Conservation (phyloP, 1,140 invertebrate genomes). For the Triops longicaudatus region DNA sequence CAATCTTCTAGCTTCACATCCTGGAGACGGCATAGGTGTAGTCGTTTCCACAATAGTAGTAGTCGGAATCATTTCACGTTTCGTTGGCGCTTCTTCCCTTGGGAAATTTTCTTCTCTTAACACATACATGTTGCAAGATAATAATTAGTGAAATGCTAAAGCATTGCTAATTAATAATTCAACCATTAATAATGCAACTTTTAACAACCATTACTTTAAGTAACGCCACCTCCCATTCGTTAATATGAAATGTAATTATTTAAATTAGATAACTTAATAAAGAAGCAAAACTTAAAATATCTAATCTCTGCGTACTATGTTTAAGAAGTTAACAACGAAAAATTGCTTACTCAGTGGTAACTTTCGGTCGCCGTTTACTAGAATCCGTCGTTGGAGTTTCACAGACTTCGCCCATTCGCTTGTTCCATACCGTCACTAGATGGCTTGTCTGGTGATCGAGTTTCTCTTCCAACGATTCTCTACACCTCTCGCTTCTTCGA, state of each 20-base stretch:
- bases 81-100: background rate
- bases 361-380: background rate
- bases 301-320: too few species aligned
- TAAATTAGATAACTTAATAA: too few species aligned
- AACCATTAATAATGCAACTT: too few species aligned
- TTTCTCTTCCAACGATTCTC: background rate
- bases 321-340: background rate
- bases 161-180: background rate
- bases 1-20: constrained; percentile 29
- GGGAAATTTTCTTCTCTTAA: background rate
- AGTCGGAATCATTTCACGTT: background rate
- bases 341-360: background rate
- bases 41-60: constrained; percentile 16
- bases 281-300: too few species aligned
- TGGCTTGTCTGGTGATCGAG: constrained; percentile 19
- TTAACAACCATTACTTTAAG: too few species aligned
- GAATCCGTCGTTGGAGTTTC: background rate
- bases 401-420: background rate
- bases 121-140: background rate
- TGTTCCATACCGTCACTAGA: background rate
- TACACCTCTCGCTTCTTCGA: constrained; percentile 22
- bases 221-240: too few species aligned
- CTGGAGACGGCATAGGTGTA: constrained; percentile 15
- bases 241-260: too few species aligned
- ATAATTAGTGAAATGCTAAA: background rate